Conservation (phyloP, 92 coral and sea anemone genomes). For the Epizoanthus ramosus region DNA sequence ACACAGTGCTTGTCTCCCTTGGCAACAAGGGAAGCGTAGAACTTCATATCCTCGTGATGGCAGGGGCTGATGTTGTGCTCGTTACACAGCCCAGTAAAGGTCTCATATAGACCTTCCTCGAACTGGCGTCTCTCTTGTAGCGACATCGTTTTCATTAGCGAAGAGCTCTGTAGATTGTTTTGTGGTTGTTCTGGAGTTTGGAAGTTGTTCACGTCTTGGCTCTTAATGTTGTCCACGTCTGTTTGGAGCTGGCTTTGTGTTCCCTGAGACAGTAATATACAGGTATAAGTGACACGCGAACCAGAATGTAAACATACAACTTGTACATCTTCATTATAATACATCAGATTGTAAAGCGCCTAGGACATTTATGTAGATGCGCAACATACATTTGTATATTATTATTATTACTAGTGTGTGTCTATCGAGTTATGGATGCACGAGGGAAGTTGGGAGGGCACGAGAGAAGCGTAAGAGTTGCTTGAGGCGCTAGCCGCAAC, state of each 20-base stretch:
- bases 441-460: no score
- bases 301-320: neutral
- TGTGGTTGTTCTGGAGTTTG: neutral
- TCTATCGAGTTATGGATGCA: no score
- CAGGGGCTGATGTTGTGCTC: constrained; percentile 9
- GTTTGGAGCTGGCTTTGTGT: constrained; percentile 15
- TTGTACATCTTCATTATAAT: no score
- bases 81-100: constrained; percentile 29
- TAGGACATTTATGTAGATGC: no score
- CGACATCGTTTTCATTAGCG: constrained; percentile 1
- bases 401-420: no score
- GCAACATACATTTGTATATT: no score
- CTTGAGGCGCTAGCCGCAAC: no score
- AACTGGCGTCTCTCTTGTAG: constrained; percentile 8
- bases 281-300: neutral
- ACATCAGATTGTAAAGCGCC: no score
- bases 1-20: constrained; percentile 31
- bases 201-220: constrained; percentile 6
- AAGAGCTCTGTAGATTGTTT: constrained; percentile 7
- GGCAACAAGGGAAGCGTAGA: constrained; percentile 27
- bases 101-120: neutral
- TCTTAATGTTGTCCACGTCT: constrained; percentile 18
- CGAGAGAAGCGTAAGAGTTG: no score
- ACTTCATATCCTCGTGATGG: constrained; percentile 10
- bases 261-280: constrained; percentile 21